Conservation (phyloP, 2,797 vertebrate species). For the Sebastolobus alascanus region DNA sequence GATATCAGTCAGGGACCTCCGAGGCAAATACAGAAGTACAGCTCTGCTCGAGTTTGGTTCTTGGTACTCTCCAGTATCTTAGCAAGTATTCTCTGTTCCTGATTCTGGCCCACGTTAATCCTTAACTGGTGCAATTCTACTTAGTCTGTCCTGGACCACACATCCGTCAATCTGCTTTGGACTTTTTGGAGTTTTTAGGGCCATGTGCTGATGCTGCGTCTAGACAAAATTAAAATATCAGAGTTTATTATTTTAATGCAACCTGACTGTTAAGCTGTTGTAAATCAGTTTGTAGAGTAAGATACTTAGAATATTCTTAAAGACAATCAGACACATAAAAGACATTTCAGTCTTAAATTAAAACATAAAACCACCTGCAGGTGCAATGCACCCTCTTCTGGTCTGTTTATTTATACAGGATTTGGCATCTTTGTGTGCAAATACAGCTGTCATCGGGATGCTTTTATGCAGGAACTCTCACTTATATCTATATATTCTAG, state of each 20-base stretch:
- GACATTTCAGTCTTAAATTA: neutral
- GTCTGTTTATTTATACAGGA: neutral
- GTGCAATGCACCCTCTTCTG: neutral
- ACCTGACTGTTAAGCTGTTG: neutral
- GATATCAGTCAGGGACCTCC: neutral
- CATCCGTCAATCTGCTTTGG: neutral
- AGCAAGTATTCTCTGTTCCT: conserved; percentile 37
- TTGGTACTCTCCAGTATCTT: neutral
- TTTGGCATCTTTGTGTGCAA: neutral
- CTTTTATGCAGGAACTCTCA: neutral
- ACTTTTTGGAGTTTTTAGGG: neutral
- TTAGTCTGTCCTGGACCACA: neutral
- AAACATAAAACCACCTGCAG: neutral
- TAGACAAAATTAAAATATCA: neutral
- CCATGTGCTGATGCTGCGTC: neutral
- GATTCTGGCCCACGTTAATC: neutral
- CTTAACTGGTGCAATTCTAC: neutral
- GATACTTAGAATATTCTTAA: neutral
- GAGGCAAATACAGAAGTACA: conserved; percentile 36
- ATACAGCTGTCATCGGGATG: neutral
- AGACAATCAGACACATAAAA: neutral
- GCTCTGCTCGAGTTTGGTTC: neutral
- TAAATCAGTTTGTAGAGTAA: neutral
- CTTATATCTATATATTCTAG: neutral
- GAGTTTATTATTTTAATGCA: neutral